Percentiles rank a stretch among this genome's conserved stretches.
Conservation (phyloP, 2,113 vertebrate genomes). For the Gymnarchus niloticus region DNA sequence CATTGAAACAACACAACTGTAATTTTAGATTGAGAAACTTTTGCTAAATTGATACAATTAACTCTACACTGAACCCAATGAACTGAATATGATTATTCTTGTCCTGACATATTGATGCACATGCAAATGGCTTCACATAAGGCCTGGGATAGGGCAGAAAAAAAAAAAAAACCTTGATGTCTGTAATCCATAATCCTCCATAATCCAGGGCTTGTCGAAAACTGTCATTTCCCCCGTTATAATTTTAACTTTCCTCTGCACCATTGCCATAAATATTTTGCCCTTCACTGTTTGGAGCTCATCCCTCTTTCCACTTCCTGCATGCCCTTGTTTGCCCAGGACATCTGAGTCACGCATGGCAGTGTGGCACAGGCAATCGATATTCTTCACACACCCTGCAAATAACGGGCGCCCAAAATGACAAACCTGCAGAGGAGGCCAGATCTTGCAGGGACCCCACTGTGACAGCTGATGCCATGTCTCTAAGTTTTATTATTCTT, state of each 20-base stretch:
- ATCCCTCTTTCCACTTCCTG: not conserved
- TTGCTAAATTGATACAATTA: not conserved
- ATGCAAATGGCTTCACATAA: not conserved
- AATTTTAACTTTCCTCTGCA: not conserved
- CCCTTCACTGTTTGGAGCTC: not conserved
- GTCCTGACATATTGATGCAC: not conserved
- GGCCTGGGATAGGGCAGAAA: not conserved
- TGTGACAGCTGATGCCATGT: conserved; percentile 2
- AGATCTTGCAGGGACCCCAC: not conserved
- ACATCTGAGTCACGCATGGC: not conserved
- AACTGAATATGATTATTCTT: not conserved
- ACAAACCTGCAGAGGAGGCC: not conserved
- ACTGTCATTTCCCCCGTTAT: not conserved
- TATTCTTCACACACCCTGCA: not conserved
- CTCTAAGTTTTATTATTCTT: not conserved
- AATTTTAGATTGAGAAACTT: not conserved
- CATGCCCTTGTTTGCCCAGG: no score
- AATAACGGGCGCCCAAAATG: conserved; percentile 1
- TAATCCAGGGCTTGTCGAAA: not conserved
- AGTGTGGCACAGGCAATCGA: not conserved
- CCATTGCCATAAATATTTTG: conserved; percentile 2
- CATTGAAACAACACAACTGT: not conserved
- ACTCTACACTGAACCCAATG: not conserved
- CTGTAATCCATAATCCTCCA: not conserved
- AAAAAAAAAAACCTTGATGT: not conserved